Percentiles rank a stretch among this genome's conserved stretches.
Conservation (phyloP, 2,888 invertebrate species). For the Aleiodes alternator region DNA sequence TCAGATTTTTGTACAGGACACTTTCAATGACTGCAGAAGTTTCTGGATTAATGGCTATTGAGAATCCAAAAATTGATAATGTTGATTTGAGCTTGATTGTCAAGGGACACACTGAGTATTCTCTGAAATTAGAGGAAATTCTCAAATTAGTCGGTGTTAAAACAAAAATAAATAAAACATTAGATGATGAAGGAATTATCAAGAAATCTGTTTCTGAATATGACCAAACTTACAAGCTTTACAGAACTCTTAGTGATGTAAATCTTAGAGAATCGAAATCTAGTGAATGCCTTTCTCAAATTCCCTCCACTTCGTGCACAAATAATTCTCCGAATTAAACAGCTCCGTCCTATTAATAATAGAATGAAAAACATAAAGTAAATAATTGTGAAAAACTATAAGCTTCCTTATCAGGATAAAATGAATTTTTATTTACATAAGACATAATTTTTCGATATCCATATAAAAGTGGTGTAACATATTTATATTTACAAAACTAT, state of each 20-base stretch:
- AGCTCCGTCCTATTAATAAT: constrained; percentile 42
- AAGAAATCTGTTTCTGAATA: constrained; percentile 69
- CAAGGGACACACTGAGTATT: constrained; percentile 79
- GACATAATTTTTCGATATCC: too few species aligned
- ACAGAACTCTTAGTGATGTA: constrained; percentile 44
- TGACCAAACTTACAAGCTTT: not conserved
- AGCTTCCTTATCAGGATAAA: not conserved
- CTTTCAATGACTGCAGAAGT: constrained; percentile 79
- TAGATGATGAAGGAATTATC: constrained; percentile 60
- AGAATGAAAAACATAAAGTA: constrained; percentile 1
- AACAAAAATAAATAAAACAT: constrained; percentile 59
- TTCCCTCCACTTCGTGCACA: constrained; percentile 44
- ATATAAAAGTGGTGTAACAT: too few species aligned
- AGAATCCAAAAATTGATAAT: constrained; percentile 78
- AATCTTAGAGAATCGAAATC: constrained; percentile 61
- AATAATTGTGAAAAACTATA: not conserved
- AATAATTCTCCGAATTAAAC: constrained; percentile 18
- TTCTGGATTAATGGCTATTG: constrained; percentile 79
- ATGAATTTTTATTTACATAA: constrained; percentile 20
- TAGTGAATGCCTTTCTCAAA: constrained; percentile 60
- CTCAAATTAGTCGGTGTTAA: constrained; percentile 73
- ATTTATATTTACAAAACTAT: too few species aligned
- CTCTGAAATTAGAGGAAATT: constrained; percentile 77
- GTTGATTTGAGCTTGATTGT: constrained; percentile 79
- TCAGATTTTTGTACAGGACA: constrained; percentile 81